Evolutionary conservation across 1,140 invertebrate genomes (phyloP).

Genomic region (Berghia stephanieae): DNA sequence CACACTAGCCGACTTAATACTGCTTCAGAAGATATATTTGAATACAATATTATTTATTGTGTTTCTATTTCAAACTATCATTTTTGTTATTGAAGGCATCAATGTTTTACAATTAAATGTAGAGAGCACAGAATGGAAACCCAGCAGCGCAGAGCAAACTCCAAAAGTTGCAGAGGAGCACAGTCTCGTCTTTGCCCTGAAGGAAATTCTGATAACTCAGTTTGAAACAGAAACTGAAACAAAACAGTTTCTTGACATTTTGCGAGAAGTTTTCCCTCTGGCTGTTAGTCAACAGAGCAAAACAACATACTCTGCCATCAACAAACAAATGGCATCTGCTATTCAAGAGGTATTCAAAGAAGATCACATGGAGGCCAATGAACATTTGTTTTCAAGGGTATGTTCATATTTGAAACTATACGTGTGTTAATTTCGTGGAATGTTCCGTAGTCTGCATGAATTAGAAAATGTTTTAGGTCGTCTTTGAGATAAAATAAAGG

Average conservation of each 20-base stretch:
- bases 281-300: constrained; percentile 37
- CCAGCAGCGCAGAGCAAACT: constrained; percentile 21
- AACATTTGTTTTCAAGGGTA: constrained; percentile 54
- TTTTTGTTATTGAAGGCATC: no score
- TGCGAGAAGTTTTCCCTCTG: constrained; percentile 58
- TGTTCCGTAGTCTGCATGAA: no score
- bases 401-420: no score
- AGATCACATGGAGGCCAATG: constrained; percentile 49
- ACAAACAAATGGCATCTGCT: constrained; percentile 47
- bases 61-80: no score
- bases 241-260: constrained; percentile 40
- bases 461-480: no score
- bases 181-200: constrained; percentile 52
- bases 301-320: constrained; percentile 27
- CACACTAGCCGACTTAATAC: no score
- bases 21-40: no score
- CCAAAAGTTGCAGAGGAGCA: constrained; percentile 48
- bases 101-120: no score
- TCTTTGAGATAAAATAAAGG: no score
- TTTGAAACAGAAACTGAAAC: constrained; percentile 47
- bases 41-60: no score
- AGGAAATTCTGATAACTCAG: constrained; percentile 41
- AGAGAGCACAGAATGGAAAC: constrained; percentile 22
- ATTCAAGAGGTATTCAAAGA: constrained; percentile 59
- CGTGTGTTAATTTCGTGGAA: no score